Evolutionary conservation across 1,140 invertebrate genomes (phyloP), one percentile per base, ranked within the genome.

Genomic region (Euschistus heros): DNA sequence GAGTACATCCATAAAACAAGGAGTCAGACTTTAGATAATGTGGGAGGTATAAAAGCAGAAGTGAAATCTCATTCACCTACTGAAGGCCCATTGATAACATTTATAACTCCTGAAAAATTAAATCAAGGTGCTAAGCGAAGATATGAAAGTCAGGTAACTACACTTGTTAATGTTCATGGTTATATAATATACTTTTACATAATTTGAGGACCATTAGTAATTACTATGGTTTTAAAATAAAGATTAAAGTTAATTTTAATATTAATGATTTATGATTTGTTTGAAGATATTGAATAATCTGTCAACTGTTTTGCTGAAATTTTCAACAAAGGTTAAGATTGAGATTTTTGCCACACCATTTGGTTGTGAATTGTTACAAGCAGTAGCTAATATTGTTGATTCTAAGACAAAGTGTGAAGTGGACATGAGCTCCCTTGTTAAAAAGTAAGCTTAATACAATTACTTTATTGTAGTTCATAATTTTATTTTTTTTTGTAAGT

Each of bases 311-410:
- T 68, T 78, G 30, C 74, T 75, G 60, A 75, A 76, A 68, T 70
- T 81, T 61, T 74, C 74, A 22, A 69, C 71, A n/a, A 76, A 78
- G 64, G 71, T 74, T 61, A 67, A 72, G 30, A 68, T 78, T 18
- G 79, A 80, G 67, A 74, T 80, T 2, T 61, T 81, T 8, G 78
- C 72, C 18, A 57, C 79, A 26, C 77, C 79, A 47, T 67, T 80
- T 20, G 73, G 72, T 33, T 62, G 62, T 6, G 68, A 73, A 52
- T 73, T 77, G 1, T 69, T 80, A 0, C 76, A 75, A 50, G 47
- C 47, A 50, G 22, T 18, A n/a, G 22, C 47, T 50, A 18, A 50
- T 13, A 18, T 20, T 50, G 5, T 50, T 18, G 47, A 50, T 14
- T 50, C 22, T 13, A 37, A 37, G 22, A 22, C 47, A 50, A 50